Conservation (phyloP, 2,113 vertebrate species). For the Calonectris borealis region DNA sequence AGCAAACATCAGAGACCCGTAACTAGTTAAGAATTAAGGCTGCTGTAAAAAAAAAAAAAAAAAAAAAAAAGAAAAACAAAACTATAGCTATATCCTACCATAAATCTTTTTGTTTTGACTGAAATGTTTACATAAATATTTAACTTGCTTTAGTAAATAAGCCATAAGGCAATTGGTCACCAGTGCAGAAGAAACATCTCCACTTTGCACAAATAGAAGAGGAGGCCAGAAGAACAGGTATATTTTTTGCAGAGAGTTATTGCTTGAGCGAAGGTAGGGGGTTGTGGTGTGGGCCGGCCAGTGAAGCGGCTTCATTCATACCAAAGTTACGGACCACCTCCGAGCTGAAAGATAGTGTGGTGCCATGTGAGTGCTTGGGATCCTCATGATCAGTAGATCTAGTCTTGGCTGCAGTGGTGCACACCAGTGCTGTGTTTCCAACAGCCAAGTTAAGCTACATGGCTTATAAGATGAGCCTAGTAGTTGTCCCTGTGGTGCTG, state of each 20-base stretch:
- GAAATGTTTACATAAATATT: slow-evolving; percentile 1
- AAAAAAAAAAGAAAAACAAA: not conserved
- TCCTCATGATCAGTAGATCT: not conserved
- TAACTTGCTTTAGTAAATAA: not conserved
- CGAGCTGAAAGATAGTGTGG: not conserved
- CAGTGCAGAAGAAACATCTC: not conserved
- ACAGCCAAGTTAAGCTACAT: not conserved
- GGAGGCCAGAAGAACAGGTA: not conserved
- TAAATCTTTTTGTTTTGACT: not conserved
- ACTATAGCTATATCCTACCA: not conserved
- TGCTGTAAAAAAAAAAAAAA: not conserved
- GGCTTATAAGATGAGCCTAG: not conserved
- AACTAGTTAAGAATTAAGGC: not conserved
- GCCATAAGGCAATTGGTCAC: not conserved
- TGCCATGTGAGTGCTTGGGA: not conserved
- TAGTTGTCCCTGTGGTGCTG: not conserved
- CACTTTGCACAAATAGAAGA: not conserved
- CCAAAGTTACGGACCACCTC: not conserved
- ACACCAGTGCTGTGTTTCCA: not conserved
- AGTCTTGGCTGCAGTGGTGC: not conserved
- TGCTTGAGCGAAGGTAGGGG: not conserved
- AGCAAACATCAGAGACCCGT: not conserved
- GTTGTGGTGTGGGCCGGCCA: not conserved
- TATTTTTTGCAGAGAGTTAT: not conserved
- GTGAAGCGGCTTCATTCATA: not conserved